Evolutionary conservation across 2,888 invertebrate genomes (phyloP).

Genomic region (Tricholauxania praeusta): DNA sequence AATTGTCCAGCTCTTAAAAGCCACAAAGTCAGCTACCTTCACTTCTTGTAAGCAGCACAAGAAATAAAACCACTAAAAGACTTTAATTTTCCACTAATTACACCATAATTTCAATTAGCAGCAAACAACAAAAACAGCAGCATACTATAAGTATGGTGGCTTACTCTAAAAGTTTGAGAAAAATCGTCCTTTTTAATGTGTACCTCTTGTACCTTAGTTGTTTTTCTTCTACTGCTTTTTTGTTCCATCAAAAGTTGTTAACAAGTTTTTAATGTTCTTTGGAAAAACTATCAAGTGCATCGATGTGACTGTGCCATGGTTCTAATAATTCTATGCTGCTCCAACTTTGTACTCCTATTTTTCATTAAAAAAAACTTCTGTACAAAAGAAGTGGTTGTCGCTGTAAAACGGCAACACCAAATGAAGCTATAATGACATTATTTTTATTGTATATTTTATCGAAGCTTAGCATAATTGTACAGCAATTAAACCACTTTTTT

Average conservation of each 20-base stretch:
- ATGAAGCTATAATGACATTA: no score
- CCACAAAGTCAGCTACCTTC: no score
- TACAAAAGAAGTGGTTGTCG: no score
- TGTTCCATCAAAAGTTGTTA: slow-evolving; percentile 13
- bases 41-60: no score
- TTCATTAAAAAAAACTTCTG: no score
- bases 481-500: no score
- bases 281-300: slow-evolving; percentile 5
- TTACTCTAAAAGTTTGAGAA: background rate
- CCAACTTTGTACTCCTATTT: no score
- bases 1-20: no score
- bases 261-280: background rate
- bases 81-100: slow-evolving; percentile 10
- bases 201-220: background rate
- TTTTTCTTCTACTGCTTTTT: background rate
- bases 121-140: background rate
- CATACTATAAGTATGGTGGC: background rate
- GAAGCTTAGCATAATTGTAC: no score
- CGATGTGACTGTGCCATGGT: background rate
- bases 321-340: no score
- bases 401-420: no score
- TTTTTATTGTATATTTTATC: no score
- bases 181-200: background rate
- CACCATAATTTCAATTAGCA: slow-evolving; percentile 8
- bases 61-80: background rate